A percentile compares a stretch with the other conserved stretches of the same genome.
These are phyloP conservation scores for Hirtodrosophila alboralis DNA, from an alignment of 2,888 invertebrate genomes.

Conservation along the genomic window DNA sequence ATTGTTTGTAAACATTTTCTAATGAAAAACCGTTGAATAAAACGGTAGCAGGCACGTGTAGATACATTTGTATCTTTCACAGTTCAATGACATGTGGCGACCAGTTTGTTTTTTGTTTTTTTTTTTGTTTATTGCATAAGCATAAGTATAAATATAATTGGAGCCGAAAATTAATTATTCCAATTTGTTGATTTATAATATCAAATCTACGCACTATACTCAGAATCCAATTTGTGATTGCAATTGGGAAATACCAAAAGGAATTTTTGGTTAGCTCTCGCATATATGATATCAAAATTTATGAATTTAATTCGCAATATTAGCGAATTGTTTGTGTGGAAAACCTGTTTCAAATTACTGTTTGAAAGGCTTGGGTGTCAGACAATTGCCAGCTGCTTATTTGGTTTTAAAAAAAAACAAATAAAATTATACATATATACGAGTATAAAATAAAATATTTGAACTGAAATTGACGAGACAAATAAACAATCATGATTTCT, in stretches of 20 bases:
- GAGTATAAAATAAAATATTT: slow-evolving; percentile 16
- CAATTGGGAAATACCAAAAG: slow-evolving; percentile 20
- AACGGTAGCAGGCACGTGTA: slow-evolving; percentile 53
- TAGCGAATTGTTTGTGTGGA: slow-evolving; percentile 48
- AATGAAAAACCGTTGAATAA: slow-evolving; percentile 40
- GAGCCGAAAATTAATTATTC: slow-evolving; percentile 39
- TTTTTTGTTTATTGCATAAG: slow-evolving; percentile 18
- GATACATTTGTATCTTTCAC: slow-evolving; percentile 64
- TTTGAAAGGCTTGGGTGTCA: neutral
- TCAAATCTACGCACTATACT: slow-evolving; percentile 34
- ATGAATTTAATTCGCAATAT: slow-evolving; percentile 44
- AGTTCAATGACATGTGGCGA: slow-evolving; percentile 61
- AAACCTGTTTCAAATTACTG: slow-evolving; percentile 56
- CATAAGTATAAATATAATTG: slow-evolving; percentile 19
- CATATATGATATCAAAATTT: slow-evolving; percentile 36
- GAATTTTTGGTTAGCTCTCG: slow-evolving; percentile 6
- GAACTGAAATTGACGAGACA: slow-evolving; percentile 19
- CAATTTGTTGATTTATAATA: slow-evolving; percentile 47
- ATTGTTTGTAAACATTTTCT: slow-evolving; percentile 41
- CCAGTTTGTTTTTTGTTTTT: slow-evolving; percentile 33
- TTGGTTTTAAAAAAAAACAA: slow-evolving; percentile 17
- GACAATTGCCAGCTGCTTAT: slow-evolving; percentile 29
- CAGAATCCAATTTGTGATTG: slow-evolving; percentile 6
- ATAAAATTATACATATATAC: no score
- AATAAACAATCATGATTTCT: neutral